Evolutionary conservation across 1,140 invertebrate species (phyloP), one percentile per base, ranked within the genome.

Genomic region (Geopemphigus sp.): DNA sequence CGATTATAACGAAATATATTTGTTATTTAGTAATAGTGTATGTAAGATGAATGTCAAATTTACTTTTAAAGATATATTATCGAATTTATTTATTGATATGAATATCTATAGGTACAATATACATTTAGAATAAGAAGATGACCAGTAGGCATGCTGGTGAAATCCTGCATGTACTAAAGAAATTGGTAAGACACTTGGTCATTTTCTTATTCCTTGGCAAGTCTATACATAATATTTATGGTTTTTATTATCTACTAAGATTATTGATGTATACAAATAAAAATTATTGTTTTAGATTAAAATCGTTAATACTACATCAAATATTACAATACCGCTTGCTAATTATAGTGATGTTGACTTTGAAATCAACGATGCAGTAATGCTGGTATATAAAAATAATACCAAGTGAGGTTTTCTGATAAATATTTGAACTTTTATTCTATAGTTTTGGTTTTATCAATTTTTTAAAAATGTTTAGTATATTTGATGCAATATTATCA

Each of bases 401-500:
- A 5, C 24, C 10, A 29, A 61, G 74, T 78, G 61, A 78, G 45
- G 57, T 5, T 56, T 32, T 32, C 61, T 39, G 1, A 45, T 68
- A 45, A 57, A 24, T 45, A 39, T 59, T 76, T 59, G 1, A 61
- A 29, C 61, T 1, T 29, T 61, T 29, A 29, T 19, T 19, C 3
- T 68, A 50, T 63, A 39, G 17, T 39, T 59, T 12, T 12, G 8
- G 1, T 57, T 57, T 11, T 76, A 61, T 8, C 32, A 45, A 26
- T 19, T 1, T 24, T 24, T 61, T 61, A 63, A 24, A 0, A 72
- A 29, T 63, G 63, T 78, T 6, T 63, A 78, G 74, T 15, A 10
- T 26, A 26, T 63, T 78, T 63, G 32, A 78, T 57, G 74, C 61
- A 24, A 61, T 61, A 63, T 78, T 78, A 26, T 61, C 45, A 2